phyloP scores from a whole-genome alignment of 2,888 invertebrate species.

The Nomada ferruginata region DNA sequence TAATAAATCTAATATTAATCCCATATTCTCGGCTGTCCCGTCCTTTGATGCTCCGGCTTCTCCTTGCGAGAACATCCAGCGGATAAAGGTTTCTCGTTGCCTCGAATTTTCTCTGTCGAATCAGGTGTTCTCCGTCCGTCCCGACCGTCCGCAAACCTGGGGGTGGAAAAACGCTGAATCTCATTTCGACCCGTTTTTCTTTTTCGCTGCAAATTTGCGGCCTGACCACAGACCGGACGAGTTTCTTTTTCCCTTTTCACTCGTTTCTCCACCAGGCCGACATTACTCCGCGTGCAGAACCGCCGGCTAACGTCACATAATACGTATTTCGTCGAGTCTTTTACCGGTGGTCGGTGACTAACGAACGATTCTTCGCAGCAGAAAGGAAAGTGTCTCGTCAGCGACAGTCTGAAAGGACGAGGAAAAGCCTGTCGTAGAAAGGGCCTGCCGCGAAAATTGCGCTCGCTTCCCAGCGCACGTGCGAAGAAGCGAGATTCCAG shows the following conservation, averaged over 20 bases:
- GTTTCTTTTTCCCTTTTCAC: conserved; percentile 23
- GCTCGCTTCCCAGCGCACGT: conserved; percentile 46
- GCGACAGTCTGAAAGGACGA: conserved; percentile 72
- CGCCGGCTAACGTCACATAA: conserved; percentile 56
- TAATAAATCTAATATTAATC: conserved; percentile 66
- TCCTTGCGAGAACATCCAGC: background rate
- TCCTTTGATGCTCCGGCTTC: conserved; percentile 40
- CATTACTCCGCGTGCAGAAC: background rate
- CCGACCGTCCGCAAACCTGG: conserved; percentile 10
- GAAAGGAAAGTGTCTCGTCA: conserved; percentile 79
- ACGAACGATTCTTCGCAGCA: conserved; percentile 79
- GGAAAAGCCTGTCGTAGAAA: conserved; percentile 72
- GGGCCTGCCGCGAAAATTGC: conserved; percentile 75
- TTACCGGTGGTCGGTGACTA: conserved; percentile 69
- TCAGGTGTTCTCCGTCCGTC: background rate
- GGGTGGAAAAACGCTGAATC: conserved; percentile 55
- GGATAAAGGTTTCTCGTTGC: conserved; percentile 2
- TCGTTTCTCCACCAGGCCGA: conserved; percentile 4
- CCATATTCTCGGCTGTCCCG: conserved; percentile 24
- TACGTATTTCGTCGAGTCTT: conserved; percentile 65
- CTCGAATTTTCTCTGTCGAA: conserved; percentile 37
- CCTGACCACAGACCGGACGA: conserved; percentile 40
- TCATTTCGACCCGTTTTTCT: conserved; percentile 32
- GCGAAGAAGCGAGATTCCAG: conserved; percentile 65
- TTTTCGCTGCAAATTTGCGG: conserved; percentile 45